These are phyloP conservation scores for Eilema sororculum DNA, from an alignment of 2,888 invertebrate species.

Conservation along the genomic window DNA sequence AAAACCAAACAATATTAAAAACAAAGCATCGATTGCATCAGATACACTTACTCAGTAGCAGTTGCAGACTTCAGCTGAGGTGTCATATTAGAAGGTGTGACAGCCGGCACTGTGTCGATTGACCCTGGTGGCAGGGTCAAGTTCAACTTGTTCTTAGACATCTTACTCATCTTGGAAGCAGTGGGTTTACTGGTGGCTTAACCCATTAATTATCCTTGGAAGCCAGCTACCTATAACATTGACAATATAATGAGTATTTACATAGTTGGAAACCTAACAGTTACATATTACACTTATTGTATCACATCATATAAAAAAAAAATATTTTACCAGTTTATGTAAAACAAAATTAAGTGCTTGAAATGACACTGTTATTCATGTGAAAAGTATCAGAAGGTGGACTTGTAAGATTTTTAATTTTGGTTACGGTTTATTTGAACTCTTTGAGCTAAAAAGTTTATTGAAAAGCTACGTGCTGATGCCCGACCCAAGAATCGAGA, in stretches of 20 bases:
- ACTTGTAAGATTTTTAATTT: too few species aligned
- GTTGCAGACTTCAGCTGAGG: conserved; percentile 87
- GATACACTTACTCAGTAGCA: conserved; percentile 85
- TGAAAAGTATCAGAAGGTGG: too few species aligned
- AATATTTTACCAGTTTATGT: too few species aligned
- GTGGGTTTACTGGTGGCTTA: conserved; percentile 40
- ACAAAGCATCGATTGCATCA: not conserved
- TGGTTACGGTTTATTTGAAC: too few species aligned
- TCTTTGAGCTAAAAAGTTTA: too few species aligned
- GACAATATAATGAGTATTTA: not conserved
- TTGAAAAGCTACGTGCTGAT: too few species aligned
- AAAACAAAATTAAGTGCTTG: too few species aligned
- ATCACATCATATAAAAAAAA: too few species aligned
- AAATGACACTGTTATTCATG: not conserved
- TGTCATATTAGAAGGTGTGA: conserved; percentile 87
- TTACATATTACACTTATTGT: too few species aligned
- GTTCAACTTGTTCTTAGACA: conserved; percentile 97
- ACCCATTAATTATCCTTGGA: conserved; percentile 57
- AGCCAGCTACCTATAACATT: conserved; percentile 12
- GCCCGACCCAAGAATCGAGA: not conserved
- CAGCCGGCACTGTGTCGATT: conserved; percentile 90
- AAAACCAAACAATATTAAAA: too few species aligned
- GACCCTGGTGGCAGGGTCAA: conserved; percentile 96
- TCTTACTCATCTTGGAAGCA: conserved; percentile 85
- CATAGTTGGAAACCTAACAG: too few species aligned